Conservation (phyloP, 2,888 invertebrate genomes). For the Diplazon laetatorius region DNA sequence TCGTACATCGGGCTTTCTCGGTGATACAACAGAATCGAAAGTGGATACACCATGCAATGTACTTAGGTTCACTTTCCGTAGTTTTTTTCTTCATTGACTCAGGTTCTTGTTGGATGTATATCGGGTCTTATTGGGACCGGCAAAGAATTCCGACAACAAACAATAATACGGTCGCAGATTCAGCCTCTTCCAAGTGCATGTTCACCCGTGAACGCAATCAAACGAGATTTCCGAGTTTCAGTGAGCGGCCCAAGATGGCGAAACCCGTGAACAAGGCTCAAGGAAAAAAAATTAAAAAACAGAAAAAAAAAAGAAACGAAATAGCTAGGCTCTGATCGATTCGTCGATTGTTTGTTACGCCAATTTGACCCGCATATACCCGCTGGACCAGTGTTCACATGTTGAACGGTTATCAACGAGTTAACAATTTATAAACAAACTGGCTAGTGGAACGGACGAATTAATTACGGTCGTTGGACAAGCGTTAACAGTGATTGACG, state of each 20-base stretch:
- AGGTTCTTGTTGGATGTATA: conserved; percentile 6
- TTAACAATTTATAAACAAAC: conserved; percentile 43
- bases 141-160: not conserved
- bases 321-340: not conserved
- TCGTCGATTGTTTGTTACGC: conserved; percentile 48
- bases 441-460: conserved; percentile 37
- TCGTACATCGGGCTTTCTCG: conserved; percentile 56
- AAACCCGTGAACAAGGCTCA: not conserved
- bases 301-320: not conserved
- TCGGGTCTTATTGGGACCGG: not conserved
- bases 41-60: not conserved
- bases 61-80: not conserved
- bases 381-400: conserved; percentile 17
- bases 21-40: conserved; percentile 14
- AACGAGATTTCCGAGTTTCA: not conserved
- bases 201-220: conserved; percentile 13
- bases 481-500: conserved; percentile 7
- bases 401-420: conserved; percentile 48
- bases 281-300: too few relatives aligned
- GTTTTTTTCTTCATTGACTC: not conserved
- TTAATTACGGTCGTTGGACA: conserved; percentile 39
- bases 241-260: not conserved
- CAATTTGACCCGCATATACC: conserved; percentile 41
- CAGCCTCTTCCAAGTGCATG: not conserved
- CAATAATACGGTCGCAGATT: not conserved